phyloP scores from a whole-genome alignment of 2,888 invertebrate species.

The Timandra comae region DNA sequence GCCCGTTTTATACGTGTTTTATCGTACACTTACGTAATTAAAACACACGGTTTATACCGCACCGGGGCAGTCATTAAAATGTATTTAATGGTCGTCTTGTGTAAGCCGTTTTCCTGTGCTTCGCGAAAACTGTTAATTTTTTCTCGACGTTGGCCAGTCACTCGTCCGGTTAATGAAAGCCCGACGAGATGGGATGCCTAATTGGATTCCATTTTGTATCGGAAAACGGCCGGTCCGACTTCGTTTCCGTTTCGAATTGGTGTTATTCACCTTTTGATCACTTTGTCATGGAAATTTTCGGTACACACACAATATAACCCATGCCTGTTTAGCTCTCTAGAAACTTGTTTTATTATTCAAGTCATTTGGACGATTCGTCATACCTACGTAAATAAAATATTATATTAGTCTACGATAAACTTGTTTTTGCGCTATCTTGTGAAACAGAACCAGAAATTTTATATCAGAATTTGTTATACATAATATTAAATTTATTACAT shows the following conservation, averaged over 20 bases:
- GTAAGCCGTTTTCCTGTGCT: conserved; percentile 44
- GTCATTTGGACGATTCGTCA: conserved; percentile 11
- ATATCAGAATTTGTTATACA: too few species aligned
- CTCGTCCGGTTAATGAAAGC: conserved; percentile 56
- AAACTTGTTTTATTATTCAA: conserved; percentile 17
- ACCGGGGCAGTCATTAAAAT: conserved; percentile 40
- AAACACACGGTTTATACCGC: conserved; percentile 35
- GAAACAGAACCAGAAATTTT: conserved; percentile 8
- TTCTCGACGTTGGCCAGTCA: conserved; percentile 46
- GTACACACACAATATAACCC: conserved; percentile 16
- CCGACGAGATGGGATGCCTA: conserved; percentile 54
- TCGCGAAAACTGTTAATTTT: conserved; percentile 35
- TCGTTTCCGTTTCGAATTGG: conserved; percentile 37
- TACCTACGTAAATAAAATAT: conserved; percentile 15
- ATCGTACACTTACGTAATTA: conserved; percentile 45
- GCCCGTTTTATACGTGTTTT: conserved; percentile 32
- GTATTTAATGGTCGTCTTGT: conserved; percentile 47
- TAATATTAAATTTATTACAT: too few species aligned
- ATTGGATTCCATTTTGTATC: conserved; percentile 68
- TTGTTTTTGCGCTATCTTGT: conserved; percentile 11
- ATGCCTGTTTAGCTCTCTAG: conserved; percentile 13
- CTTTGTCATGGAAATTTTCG: conserved; percentile 39
- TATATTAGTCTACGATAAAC: conserved; percentile 11
- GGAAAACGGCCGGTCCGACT: conserved; percentile 42
- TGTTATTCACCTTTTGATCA: conserved; percentile 45